Conservation (phyloP, 2,888 invertebrate species). For the Hedya salicella region DNA sequence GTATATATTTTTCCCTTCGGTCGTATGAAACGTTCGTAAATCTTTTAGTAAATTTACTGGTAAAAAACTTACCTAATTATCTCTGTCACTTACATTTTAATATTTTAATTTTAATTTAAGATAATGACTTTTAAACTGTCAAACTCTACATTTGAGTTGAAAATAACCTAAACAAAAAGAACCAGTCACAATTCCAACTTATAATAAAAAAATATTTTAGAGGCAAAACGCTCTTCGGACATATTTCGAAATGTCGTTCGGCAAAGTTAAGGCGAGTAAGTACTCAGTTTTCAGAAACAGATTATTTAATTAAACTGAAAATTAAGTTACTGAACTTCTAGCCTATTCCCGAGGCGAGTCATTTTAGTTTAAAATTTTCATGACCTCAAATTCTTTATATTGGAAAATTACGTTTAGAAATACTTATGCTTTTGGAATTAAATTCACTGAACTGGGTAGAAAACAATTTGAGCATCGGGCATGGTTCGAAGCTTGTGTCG, state of each 20-base stretch:
- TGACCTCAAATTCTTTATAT: slow-evolving; percentile 7
- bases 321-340: slow-evolving; percentile 31
- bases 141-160: neutral
- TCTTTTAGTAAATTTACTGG: neutral
- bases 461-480: neutral
- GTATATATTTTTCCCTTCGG: slow-evolving; percentile 43
- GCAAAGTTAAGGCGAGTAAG: slow-evolving; percentile 11
- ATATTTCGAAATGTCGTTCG: slow-evolving; percentile 14
- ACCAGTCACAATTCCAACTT: slow-evolving; percentile 51
- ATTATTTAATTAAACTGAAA: slow-evolving; percentile 38
- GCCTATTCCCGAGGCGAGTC: slow-evolving; percentile 24
- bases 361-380: slow-evolving; percentile 15
- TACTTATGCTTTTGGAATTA: neutral
- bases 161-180: slow-evolving; percentile 9
- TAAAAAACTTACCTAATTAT: neutral
- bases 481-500: neutral
- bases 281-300: slow-evolving; percentile 32
- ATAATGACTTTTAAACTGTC: neutral
- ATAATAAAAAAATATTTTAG: slow-evolving; percentile 50
- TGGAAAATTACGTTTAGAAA: slow-evolving; percentile 4
- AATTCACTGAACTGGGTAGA: neutral
- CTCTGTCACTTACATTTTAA: neutral
- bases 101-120: neutral
- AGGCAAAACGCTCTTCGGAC: neutral
- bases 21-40: neutral